These are phyloP conservation scores for Hylia prasina DNA, from an alignment of 2,113 vertebrate genomes.

Conservation along the genomic window DNA sequence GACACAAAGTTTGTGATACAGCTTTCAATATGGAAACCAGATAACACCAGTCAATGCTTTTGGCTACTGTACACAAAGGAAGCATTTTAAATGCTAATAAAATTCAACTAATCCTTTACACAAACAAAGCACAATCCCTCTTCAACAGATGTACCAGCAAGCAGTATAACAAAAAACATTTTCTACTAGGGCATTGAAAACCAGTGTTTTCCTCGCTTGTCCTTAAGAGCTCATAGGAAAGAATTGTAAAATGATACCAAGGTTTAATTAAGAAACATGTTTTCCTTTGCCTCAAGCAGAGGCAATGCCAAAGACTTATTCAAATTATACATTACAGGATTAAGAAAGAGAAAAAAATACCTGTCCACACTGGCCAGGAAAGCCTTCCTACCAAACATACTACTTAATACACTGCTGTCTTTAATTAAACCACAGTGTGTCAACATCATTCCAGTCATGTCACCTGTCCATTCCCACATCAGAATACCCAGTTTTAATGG, in stretches of 20 bases:
- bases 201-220: neutral
- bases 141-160: neutral
- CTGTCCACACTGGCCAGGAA: neutral
- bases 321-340: neutral
- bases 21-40: neutral
- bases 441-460: neutral
- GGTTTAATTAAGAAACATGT: slow-evolving; percentile 1
- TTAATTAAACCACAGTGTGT: neutral
- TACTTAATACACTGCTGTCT: neutral
- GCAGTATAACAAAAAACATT: neutral
- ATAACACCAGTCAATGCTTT: neutral
- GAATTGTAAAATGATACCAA: neutral
- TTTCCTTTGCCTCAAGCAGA: slow-evolving; percentile 3
- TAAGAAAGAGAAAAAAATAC: neutral
- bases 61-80: neutral
- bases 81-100: neutral
- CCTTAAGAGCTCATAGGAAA: neutral
- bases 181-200: neutral
- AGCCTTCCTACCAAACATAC: neutral
- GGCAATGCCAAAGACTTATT: neutral
- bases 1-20: neutral
- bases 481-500: neutral
- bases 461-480: neutral
- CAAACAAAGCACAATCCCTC: neutral
- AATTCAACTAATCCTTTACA: neutral